Evolutionary conservation across 2,797 vertebrate species (phyloP).

Genomic region (Chaetodon trifasciatus): DNA sequence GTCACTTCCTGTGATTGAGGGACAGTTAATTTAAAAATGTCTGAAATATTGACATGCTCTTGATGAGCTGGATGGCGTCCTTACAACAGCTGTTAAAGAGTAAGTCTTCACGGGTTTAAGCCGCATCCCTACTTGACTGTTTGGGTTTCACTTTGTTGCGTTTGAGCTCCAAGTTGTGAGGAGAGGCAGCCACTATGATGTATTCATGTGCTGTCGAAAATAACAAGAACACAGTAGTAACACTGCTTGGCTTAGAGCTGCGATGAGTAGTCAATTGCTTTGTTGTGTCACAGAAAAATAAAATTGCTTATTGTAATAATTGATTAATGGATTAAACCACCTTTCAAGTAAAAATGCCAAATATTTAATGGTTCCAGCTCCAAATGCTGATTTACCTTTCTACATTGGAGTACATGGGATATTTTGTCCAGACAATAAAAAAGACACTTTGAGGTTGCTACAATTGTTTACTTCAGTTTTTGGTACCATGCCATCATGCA

Average conservation of each 20-base stretch:
- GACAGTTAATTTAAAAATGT: slow-evolving; percentile 8
- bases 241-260: background rate
- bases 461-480: background rate
- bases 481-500: background rate
- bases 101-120: rapidly evolving
- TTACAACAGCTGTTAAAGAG: rapidly evolving
- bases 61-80: rapidly evolving
- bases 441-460: background rate
- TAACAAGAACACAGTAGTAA: background rate
- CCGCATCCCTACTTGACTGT: rapidly evolving
- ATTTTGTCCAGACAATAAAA: background rate
- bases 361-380: background rate
- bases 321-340: background rate
- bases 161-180: background rate
- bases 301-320: background rate
- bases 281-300: background rate
- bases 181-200: background rate
- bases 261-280: background rate
- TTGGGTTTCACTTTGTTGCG: background rate
- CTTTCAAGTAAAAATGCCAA: background rate
- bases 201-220: slow-evolving; percentile 17
- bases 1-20: slow-evolving; percentile 79
- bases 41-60: background rate
- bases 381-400: background rate
- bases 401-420: background rate